Conservation (phyloP, 2,797 vertebrate genomes). For the Lycodopsis pacificus region DNA sequence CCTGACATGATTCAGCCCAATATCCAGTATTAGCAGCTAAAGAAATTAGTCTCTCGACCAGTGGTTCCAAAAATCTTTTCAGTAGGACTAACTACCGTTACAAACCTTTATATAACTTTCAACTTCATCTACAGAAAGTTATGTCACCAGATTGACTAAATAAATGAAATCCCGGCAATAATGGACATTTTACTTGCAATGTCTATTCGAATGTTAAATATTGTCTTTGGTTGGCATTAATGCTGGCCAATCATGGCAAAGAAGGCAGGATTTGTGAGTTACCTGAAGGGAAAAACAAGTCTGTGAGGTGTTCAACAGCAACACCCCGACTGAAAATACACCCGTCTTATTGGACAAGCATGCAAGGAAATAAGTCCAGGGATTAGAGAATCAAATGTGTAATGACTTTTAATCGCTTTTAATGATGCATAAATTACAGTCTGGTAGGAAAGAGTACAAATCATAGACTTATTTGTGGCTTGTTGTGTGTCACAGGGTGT, state of each 20-base stretch:
- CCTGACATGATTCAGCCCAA: not conserved
- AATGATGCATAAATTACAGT: not conserved
- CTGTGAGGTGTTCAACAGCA: not conserved
- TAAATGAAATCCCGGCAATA: not conserved
- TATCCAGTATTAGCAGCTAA: not conserved
- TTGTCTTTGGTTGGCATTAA: not conserved
- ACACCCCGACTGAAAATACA: not conserved
- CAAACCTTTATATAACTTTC: not conserved
- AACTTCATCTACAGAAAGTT: not conserved
- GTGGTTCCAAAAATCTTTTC: not conserved
- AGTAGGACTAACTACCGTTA: not conserved
- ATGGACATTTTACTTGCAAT: too few species aligned
- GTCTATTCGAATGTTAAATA: too few species aligned
- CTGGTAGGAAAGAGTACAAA: not conserved
- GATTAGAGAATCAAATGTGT: not conserved
- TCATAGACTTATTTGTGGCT: not conserved
- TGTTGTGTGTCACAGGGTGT: constrained; percentile 85
- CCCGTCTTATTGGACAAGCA: not conserved
- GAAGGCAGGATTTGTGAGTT: not conserved
- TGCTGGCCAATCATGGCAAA: not conserved
- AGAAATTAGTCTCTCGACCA: not conserved
- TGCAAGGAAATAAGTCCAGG: not conserved
- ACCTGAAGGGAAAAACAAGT: not conserved
- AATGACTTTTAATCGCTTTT: not conserved
- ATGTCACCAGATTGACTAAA: not conserved